Conservation (phyloP, 1,140 invertebrate species). For the Ceratina calcarata region DNA sequence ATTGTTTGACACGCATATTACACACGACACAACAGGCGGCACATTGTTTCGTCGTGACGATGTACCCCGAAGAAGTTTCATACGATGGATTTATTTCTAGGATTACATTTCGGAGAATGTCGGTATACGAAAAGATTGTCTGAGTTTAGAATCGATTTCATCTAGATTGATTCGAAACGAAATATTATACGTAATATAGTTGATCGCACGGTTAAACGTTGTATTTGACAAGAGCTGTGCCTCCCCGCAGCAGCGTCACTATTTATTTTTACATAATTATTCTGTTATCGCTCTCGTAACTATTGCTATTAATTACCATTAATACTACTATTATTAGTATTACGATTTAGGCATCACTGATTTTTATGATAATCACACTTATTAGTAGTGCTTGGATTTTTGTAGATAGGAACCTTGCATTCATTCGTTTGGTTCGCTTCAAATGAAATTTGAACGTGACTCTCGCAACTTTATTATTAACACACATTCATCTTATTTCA, state of each 20-base stretch:
- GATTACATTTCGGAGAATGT: background rate
- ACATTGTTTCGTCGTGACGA: conserved; percentile 22
- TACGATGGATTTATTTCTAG: background rate
- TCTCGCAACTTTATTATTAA: background rate
- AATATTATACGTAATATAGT: background rate
- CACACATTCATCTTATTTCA: background rate
- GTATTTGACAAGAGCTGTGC: conserved; percentile 59
- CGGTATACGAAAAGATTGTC: conserved; percentile 8
- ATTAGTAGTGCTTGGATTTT: conserved; percentile 7
- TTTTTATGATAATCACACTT: conserved; percentile 22
- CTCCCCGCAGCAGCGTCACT: conserved; percentile 58
- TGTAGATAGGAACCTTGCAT: background rate
- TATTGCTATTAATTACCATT: conserved; percentile 15
- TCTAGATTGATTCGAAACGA: conserved; percentile 17
- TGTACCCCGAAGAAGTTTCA: conserved; percentile 28
- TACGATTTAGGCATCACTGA: conserved; percentile 31
- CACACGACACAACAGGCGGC: background rate
- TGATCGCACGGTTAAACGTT: conserved; percentile 34
- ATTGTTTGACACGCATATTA: conserved; percentile 25
- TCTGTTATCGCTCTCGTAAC: conserved; percentile 20
- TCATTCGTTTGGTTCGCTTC: background rate
- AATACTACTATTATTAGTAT: conserved; percentile 17
- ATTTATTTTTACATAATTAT: conserved; percentile 57
- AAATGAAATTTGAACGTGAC: conserved; percentile 1
- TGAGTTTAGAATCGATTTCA: conserved; percentile 33